Conservation (phyloP, 2,113 vertebrate genomes). For the Tympanuchus pallidicinctus region DNA sequence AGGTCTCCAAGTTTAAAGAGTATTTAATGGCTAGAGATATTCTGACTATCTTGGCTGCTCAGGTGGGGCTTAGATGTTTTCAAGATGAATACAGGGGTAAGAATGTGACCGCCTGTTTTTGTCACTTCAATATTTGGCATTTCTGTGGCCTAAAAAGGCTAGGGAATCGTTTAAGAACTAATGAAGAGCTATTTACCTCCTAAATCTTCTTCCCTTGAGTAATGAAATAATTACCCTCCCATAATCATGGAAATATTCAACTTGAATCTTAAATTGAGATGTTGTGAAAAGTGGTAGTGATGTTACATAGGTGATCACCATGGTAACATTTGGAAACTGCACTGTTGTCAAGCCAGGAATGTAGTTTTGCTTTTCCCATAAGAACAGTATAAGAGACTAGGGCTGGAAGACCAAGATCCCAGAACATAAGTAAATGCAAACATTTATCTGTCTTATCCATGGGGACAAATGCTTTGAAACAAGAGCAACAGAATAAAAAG, state of each 20-base stretch:
- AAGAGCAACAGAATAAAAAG: background rate
- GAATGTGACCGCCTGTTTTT: constrained; percentile 67
- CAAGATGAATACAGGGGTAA: background rate
- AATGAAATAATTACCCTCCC: constrained; percentile 83
- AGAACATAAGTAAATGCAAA: constrained; percentile 59
- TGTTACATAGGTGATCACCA: constrained; percentile 79
- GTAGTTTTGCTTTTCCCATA: constrained; percentile 65
- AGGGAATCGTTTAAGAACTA: constrained; percentile 80
- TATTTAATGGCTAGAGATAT: background rate
- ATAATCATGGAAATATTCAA: constrained; percentile 82
- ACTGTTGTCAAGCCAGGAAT: constrained; percentile 72
- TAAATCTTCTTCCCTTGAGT: constrained; percentile 83
- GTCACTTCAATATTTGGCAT: constrained; percentile 79
- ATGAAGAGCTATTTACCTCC: constrained; percentile 85
- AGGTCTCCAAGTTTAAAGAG: background rate
- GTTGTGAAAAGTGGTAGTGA: constrained; percentile 78
- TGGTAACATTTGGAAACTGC: constrained; percentile 77
- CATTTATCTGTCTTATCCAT: constrained; percentile 29
- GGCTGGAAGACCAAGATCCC: constrained; percentile 19
- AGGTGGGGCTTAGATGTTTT: background rate
- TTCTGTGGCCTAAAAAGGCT: constrained; percentile 78
- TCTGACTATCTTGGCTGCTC: background rate
- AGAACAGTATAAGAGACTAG: constrained; percentile 31
- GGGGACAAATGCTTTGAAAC: constrained; percentile 24
- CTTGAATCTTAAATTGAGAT: constrained; percentile 83